These are phyloP conservation scores for Oryzias dopingdopingensis DNA, from an alignment of 2,797 vertebrate species.

Conservation along the genomic window DNA sequence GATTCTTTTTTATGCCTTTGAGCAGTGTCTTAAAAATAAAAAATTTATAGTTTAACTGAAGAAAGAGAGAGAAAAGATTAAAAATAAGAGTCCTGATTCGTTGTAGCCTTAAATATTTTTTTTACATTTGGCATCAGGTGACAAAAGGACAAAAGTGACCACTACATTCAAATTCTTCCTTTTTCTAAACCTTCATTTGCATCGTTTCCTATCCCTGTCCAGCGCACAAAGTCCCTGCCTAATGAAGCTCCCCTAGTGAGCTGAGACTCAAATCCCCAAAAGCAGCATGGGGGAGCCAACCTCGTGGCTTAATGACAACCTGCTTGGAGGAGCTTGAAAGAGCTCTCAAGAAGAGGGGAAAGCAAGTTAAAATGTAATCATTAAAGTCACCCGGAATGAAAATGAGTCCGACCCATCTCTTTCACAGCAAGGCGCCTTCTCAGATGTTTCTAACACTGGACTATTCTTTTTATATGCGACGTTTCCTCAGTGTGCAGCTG, in stretches of 20 bases:
- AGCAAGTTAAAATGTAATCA: slow-evolving; percentile 72
- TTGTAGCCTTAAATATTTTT: slow-evolving; percentile 70
- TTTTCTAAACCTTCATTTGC: slow-evolving; percentile 37
- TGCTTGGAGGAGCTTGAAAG: slow-evolving; percentile 78
- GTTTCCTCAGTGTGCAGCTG: slow-evolving; percentile 49
- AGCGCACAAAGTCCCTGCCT: slow-evolving; percentile 57
- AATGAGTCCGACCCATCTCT: slow-evolving; percentile 68
- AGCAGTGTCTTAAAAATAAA: slow-evolving; percentile 78
- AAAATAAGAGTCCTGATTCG: slow-evolving; percentile 68
- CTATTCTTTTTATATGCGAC: slow-evolving; percentile 53
- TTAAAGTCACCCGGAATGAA: slow-evolving; percentile 72
- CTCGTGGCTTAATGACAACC: slow-evolving; percentile 75
- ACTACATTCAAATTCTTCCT: slow-evolving; percentile 46
- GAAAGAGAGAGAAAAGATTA: slow-evolving; percentile 43
- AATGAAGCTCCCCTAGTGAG: slow-evolving; percentile 74
- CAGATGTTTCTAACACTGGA: slow-evolving; percentile 51
- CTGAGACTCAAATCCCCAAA: slow-evolving; percentile 56
- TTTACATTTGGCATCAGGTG: slow-evolving; percentile 41
- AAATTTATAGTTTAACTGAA: slow-evolving; percentile 78
- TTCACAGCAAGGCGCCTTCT: slow-evolving; percentile 64
- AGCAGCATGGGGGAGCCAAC: slow-evolving; percentile 60
- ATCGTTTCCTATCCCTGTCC: slow-evolving; percentile 61
- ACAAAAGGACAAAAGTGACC: slow-evolving; percentile 49
- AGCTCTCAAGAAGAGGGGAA: slow-evolving; percentile 62
- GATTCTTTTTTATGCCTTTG: slow-evolving; percentile 82